Base-by-base conservation (phyloP, 2,113 vertebrate species). In the Sterrhoptilus dennistouni region DNA sequence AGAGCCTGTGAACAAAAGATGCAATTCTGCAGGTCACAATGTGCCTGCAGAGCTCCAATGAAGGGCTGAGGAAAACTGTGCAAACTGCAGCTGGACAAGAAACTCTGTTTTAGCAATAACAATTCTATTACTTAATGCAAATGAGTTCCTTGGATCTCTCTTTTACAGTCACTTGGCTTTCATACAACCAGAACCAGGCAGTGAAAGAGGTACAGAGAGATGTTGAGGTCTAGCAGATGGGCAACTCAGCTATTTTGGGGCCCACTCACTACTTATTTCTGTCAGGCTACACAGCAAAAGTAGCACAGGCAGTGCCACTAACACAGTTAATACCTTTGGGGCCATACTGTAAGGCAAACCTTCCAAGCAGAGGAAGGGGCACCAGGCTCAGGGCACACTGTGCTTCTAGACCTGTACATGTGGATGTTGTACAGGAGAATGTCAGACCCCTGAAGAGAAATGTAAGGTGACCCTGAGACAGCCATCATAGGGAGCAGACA, bases 401-500 rank as follows among this genome's bases (percentile, higher is more conserved):
- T 77, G 20, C n/a, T 87, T 42, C 24, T 28, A 61, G 35, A 69
- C 18, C 29, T 2, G 0, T 6, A 15, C 0, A 1, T 1, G 53
- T 36, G 42, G 33, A 23, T 63, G 45, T 9, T 18, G 57, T 10
- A 42, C 42, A 75, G 70, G 56, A 31, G 12, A 53, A 64, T 2
- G 2, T 33, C 52, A 57, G 74, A 38, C 3, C 9, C 20, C n/a
- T 19, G 42, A 40, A 79, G 36, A 65, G 42, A 70, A 79, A 65
- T 0, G 0, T 3, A 12, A 40, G 12, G 19, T 65, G 36, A 38
- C 49, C 28, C 38, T 19, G 33, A 80, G 53, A 71, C 19, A 6
- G 14, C 23, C 35, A 9, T 5, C 2, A 4, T 8, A 28, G 3
- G 0, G 6, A 23, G 52, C 2, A 3, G 27, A 23, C 29, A 78